phyloP scores from a whole-genome alignment of 2,797 vertebrate genomes.

The Urophycis tenuis region DNA sequence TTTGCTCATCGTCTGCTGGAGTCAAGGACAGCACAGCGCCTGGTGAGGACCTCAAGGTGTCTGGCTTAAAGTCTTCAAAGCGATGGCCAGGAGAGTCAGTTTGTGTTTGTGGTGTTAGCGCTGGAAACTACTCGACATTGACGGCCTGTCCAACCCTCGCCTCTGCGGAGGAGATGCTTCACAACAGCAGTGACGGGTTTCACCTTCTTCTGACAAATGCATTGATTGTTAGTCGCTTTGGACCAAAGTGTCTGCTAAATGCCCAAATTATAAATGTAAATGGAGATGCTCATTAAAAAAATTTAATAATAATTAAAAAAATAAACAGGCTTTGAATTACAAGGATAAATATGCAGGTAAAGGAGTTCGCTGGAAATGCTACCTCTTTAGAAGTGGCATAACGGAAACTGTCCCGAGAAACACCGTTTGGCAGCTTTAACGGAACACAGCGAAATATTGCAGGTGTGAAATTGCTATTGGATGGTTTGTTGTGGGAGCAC shows the following conservation, averaged over 20 bases:
- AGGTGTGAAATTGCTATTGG: slow-evolving; percentile 24
- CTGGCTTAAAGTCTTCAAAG: slow-evolving; percentile 46
- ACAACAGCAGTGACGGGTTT: too few relatives aligned
- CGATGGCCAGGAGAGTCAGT: slow-evolving; percentile 28
- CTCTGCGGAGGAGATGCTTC: slow-evolving; percentile 12
- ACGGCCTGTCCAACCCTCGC: slow-evolving; percentile 26
- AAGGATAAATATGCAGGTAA: not conserved
- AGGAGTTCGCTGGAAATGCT: not conserved
- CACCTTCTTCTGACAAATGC: too few relatives aligned
- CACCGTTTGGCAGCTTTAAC: not conserved
- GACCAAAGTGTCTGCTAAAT: too few relatives aligned
- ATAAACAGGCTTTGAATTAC: not conserved
- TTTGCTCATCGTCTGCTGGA: slow-evolving; percentile 47
- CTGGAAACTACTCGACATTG: slow-evolving; percentile 11
- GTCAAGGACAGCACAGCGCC: slow-evolving; percentile 45
- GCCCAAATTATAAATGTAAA: too few relatives aligned
- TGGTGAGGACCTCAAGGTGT: slow-evolving; percentile 34
- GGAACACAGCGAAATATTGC: slow-evolving; percentile 15
- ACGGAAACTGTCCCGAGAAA: not conserved
- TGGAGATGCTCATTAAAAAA: slow-evolving; percentile 21
- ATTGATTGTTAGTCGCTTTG: too few relatives aligned
- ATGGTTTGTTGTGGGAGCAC: slow-evolving; percentile 31
- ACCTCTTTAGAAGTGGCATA: not conserved
- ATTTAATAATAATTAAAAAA: slow-evolving; percentile 18
- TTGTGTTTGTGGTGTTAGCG: slow-evolving; percentile 10